phyloP scores from a whole-genome alignment of 2,888 invertebrate species.

The Hesperia comma region DNA sequence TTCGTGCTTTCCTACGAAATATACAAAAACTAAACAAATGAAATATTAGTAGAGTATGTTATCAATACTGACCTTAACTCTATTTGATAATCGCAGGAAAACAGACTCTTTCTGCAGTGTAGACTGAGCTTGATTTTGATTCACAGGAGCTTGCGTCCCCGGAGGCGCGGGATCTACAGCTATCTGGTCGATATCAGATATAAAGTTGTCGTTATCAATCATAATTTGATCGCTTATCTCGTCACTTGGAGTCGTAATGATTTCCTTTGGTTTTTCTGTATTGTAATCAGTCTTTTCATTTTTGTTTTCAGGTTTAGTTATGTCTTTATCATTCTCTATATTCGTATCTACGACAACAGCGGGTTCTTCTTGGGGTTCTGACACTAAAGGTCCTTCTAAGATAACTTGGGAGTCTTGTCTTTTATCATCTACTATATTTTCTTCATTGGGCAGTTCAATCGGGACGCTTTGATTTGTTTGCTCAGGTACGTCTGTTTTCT shows the following conservation, averaged over 20 bases:
- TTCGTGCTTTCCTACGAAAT: too few species aligned
- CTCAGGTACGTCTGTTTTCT: conserved; percentile 55
- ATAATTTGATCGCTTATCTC: conserved; percentile 66
- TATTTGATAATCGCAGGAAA: conserved; percentile 97
- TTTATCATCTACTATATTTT: conserved; percentile 58
- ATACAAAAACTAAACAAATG: too few species aligned
- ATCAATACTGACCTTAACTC: conserved; percentile 90
- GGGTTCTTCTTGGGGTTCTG: conserved; percentile 54
- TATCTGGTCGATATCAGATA: conserved; percentile 82
- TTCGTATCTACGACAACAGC: conserved; percentile 55
- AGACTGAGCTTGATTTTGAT: conserved; percentile 65
- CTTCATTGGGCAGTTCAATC: conserved; percentile 62
- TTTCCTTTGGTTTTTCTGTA: conserved; percentile 66
- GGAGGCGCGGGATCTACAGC: conserved; percentile 74
- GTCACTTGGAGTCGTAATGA: conserved; percentile 51
- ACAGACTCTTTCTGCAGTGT: conserved; percentile 94
- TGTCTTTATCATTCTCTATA: conserved; percentile 55
- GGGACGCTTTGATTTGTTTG: conserved; percentile 54
- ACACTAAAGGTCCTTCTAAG: conserved; percentile 56
- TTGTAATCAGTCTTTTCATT: conserved; percentile 58
- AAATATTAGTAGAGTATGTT: too few species aligned
- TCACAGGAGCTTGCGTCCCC: conserved; percentile 56
- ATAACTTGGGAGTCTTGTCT: conserved; percentile 50
- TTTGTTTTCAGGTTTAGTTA: conserved; percentile 59
- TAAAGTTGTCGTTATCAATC: conserved; percentile 78